Evolutionary conservation across 2,888 invertebrate species (phyloP), one percentile per base, ranked within the genome.

Genomic region (Lasioglossum calceatum): DNA sequence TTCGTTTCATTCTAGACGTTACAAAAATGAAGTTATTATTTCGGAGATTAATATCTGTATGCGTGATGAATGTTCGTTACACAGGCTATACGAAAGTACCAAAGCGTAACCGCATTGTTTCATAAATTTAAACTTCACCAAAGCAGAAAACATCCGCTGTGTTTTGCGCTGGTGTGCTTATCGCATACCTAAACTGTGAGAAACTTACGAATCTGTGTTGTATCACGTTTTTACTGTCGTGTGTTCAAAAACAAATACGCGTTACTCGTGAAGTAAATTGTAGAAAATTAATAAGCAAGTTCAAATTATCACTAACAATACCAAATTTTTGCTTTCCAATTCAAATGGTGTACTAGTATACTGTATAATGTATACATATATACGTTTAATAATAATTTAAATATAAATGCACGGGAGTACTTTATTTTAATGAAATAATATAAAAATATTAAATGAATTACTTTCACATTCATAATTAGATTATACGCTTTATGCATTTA

Each of bases 71-170:
- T 54, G 58, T 32, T 44, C 5, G 39, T 54, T 16, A 10, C 67
- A 16, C 64, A 44, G 19, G 47, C n/a, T 42, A 78, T 64, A 73
- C 54, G 23, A 36, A 70, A 67, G 64, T 74, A 82, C 12, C 74
- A 80, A 80, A 74, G 32, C 80, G 74, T 80, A 70, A 70, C 82
- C 36, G 32, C 19, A 54, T 16, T 39, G 74, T 74, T 54, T 80
- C 80, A 70, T 82, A 80, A 82, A 82, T 82, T 74, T 74, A n/a
- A 80, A 67, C 54, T 58, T 64, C n/a, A 23, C n/a, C 44, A 75
- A 82, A 80, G 23, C 70, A 54, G 67, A 80, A 82, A 80, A 58
- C 67, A 70, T 44, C 36, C 54, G 54, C 44, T 58, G 74, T 64
- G 32, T 44, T 44, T 42, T 39, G 27, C 27, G 23, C n/a, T 2